Evolutionary conservation across 2,113 vertebrate species (phyloP).

Genomic region (Ochotona princeps): DNA sequence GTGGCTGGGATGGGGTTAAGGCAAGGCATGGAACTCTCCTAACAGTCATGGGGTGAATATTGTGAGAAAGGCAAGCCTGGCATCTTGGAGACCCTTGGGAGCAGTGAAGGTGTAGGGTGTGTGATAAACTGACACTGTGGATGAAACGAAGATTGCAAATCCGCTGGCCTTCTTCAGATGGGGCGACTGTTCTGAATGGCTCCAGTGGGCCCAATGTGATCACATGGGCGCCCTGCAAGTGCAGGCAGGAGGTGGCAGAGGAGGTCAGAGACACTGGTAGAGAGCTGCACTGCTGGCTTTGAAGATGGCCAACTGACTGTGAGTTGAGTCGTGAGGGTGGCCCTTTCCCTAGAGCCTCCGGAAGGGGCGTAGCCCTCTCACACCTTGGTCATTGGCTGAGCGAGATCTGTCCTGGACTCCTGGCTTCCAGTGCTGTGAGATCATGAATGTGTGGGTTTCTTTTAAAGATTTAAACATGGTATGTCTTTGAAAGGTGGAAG

Average conservation of each 20-base stretch:
- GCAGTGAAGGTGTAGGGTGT: too few species aligned
- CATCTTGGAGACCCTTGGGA: background rate
- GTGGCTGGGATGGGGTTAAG: background rate
- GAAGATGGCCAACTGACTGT: background rate
- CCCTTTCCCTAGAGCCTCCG: background rate
- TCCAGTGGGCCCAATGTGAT: rapidly evolving
- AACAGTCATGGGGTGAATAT: background rate
- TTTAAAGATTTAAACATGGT: too few species aligned
- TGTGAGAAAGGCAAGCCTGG: background rate
- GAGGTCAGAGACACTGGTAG: background rate
- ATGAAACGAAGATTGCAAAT: background rate
- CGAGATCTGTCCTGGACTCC: too few species aligned
- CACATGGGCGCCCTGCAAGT: rapidly evolving
- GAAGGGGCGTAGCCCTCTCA: background rate
- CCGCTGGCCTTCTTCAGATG: background rate
- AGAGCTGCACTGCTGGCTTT: background rate
- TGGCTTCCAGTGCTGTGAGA: too few species aligned
- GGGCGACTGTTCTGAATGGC: background rate
- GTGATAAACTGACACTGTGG: background rate
- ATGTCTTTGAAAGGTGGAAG: too few species aligned
- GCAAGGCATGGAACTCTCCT: background rate
- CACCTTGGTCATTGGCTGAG: too few species aligned
- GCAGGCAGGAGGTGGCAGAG: background rate
- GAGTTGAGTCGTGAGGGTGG: background rate
- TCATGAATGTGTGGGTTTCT: too few species aligned